Evolutionary conservation across 2,113 vertebrate genomes (phyloP).

Genomic region (Mohoua ochrocephala): DNA sequence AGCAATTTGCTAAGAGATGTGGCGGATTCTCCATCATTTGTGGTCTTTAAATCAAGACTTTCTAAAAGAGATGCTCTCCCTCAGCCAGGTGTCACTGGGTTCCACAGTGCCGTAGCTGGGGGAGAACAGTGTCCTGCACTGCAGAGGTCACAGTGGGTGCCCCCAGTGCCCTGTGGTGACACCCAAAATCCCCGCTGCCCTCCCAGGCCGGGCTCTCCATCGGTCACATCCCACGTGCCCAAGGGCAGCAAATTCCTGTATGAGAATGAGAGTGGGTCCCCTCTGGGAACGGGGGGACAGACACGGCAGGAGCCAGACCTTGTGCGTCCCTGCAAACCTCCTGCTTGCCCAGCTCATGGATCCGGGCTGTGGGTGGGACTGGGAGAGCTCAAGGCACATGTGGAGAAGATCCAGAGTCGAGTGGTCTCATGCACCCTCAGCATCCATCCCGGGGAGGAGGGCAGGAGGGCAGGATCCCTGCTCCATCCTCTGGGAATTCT

Average conservation of each 20-base stretch:
- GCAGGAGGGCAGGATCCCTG: neutral
- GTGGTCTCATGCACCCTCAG: neutral
- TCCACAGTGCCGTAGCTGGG: neutral
- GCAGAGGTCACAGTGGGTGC: neutral
- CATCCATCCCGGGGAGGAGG: neutral
- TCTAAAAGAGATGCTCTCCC: neutral
- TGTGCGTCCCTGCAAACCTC: rapidly evolving
- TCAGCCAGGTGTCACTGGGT: neutral
- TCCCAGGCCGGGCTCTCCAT: neutral
- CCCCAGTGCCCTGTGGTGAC: neutral
- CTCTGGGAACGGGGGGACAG: neutral
- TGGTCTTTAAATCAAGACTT: constrained; percentile 25
- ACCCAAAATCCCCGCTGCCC: neutral
- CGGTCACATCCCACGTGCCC: rapidly evolving
- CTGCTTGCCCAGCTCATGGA: neutral
- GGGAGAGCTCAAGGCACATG: neutral
- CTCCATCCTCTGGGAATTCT: neutral
- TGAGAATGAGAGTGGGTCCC: neutral
- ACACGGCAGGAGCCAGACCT: neutral
- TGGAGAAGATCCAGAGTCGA: neutral
- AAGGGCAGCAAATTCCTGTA: neutral
- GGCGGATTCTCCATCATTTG: constrained; percentile 41
- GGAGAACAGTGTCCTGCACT: neutral
- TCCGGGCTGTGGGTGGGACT: rapidly evolving
- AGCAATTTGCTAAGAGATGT: constrained; percentile 53